A percentile compares a stretch with the other conserved stretches of the same genome.
Conservation (phyloP, 2,888 invertebrate species). For the Cancer borealis region DNA sequence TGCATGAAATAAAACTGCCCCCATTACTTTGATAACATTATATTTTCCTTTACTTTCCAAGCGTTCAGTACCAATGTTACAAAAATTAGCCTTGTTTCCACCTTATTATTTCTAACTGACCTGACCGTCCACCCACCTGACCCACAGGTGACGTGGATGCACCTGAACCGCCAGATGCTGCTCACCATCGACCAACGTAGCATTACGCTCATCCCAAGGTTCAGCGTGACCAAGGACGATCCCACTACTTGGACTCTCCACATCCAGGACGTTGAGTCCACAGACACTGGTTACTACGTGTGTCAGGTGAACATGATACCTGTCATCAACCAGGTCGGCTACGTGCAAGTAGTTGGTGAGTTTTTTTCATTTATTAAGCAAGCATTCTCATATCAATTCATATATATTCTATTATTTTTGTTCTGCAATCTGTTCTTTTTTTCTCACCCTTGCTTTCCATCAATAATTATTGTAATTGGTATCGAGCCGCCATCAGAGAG, state of each 20-base stretch:
- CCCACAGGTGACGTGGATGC: conserved; percentile 94
- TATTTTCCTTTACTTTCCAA: not conserved
- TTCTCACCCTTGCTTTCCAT: not conserved
- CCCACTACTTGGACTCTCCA: conserved; percentile 95
- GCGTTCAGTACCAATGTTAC: not conserved
- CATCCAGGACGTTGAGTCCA: conserved; percentile 93
- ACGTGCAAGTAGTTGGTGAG: conserved; percentile 95
- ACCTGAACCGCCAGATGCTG: conserved; percentile 96
- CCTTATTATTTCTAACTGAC: not conserved
- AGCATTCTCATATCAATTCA: not conserved
- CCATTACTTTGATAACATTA: not conserved
- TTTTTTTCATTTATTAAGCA: conserved; percentile 74
- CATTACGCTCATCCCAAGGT: conserved; percentile 90
- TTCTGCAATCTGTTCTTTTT: not conserved
- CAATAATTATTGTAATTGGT: not conserved
- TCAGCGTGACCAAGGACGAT: conserved; percentile 89
- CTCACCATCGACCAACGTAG: conserved; percentile 95
- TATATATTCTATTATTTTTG: not conserved
- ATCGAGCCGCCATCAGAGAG: not conserved
- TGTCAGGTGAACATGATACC: conserved; percentile 94
- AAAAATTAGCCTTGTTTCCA: not conserved
- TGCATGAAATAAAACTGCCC: not conserved
- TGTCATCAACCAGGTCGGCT: conserved; percentile 96
- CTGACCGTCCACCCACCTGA: not conserved
- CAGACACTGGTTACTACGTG: conserved; percentile 94